These are phyloP conservation scores for Oligia strigilis DNA, from an alignment of 2,888 invertebrate genomes.

Conservation along the genomic window DNA sequence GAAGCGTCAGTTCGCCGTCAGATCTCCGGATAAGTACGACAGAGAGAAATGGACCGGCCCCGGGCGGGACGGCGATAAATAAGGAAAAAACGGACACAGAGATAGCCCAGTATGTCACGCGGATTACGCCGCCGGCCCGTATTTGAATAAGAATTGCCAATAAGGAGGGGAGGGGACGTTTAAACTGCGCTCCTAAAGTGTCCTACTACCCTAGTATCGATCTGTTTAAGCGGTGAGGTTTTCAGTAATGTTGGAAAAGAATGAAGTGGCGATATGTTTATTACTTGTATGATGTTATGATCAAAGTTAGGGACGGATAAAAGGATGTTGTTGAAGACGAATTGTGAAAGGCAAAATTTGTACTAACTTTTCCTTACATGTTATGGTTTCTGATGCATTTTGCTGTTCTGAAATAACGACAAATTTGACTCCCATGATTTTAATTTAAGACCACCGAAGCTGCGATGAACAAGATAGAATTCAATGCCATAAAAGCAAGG, in stretches of 20 bases:
- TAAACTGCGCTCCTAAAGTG: constrained; percentile 79
- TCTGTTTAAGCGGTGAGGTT: constrained; percentile 72
- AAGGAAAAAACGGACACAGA: constrained; percentile 86
- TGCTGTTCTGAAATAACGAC: constrained; percentile 1
- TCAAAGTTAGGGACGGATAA: constrained; percentile 4
- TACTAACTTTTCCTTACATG: not conserved
- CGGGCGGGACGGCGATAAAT: constrained; percentile 83
- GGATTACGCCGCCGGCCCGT: constrained; percentile 84
- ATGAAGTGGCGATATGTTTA: constrained; percentile 41
- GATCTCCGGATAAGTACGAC: constrained; percentile 88
- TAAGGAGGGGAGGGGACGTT: constrained; percentile 79
- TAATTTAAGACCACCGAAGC: not conserved
- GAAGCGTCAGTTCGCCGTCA: constrained; percentile 86
- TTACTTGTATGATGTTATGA: constrained; percentile 6
- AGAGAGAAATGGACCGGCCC: constrained; percentile 87
- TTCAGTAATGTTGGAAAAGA: constrained; percentile 37
- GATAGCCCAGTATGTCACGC: constrained; percentile 86
- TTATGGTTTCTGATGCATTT: not conserved
- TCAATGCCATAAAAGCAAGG: constrained; percentile 6
- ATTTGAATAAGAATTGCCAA: constrained; percentile 90
- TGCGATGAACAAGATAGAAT: not conserved
- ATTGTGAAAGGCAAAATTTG: not conserved
- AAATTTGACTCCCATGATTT: not conserved
- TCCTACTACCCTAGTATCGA: constrained; percentile 82
- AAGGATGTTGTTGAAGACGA: constrained; percentile 1